Base-by-base conservation (phyloP, 2,113 vertebrate genomes). In the Desmodus rotundus region DNA sequence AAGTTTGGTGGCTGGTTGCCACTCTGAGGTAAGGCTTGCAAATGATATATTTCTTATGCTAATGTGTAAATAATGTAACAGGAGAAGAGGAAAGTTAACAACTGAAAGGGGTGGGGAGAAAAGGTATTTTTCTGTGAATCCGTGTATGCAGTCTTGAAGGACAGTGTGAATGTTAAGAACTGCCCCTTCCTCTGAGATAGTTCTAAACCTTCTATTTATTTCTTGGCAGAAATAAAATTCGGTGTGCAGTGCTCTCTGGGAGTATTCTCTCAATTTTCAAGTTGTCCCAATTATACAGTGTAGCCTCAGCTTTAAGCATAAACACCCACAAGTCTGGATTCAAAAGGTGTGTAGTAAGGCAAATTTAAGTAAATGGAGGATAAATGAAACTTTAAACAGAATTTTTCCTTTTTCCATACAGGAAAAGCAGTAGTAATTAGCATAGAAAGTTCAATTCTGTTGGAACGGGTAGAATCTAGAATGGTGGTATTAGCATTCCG, bases 1-100 rank as follows among this genome's bases (percentile, higher is more conserved):
- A 86, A 96, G 50, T 76, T 24, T 47, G 82, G 45, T 86, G 63
- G 65, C 73, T 93, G 47, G 45, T 86, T 95, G 85, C 91, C 85
- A 94, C 41, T 61, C 72, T 96, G 93, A 96, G 92, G 63, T 94
- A 97, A 95, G 74, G 45, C 58, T 96, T 94, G 70, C 65, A 96
- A 95, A 93, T 82, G 4, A 90, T 83, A 7, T 52, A 67, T 70
- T 88, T 91, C n/a, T 96, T 74, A 90, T 72, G 72, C 41, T 93
- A 87, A 67, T 63, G 70, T 92, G 16, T 85, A 88, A 94, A 73
- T 95, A 91, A 43, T 61, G 41, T 72, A 86, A 58, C 22, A 77
- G 56, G 63, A 54, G 14, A 72, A 84, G 11, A 89, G n/a, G 81
- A 43, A 91, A 78, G 54, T 94, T 65, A 65, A 77, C 20, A 76